Percentiles rank a stretch among this genome's conserved stretches.
phyloP scores from a whole-genome alignment of 2,888 invertebrate genomes.

The Cerceris ruficornis region DNA sequence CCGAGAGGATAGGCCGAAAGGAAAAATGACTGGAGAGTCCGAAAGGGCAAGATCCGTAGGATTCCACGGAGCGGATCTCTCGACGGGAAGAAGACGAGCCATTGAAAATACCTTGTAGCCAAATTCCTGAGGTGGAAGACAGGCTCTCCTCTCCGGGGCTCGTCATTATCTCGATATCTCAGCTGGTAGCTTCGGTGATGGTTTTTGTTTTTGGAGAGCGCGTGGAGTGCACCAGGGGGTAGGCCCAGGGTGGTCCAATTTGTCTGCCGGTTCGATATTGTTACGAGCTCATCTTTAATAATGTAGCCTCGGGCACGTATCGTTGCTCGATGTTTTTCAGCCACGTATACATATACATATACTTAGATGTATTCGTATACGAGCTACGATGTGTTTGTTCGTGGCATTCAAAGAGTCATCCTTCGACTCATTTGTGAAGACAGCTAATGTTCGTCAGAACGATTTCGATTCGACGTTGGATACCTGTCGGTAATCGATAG shows the following conservation, averaged over 20 bases:
- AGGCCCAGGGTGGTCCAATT: constrained; percentile 81
- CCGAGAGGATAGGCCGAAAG: too few species aligned
- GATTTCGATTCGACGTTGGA: background rate
- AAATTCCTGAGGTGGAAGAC: constrained; percentile 58
- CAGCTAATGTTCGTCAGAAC: background rate
- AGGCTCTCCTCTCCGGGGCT: constrained; percentile 44
- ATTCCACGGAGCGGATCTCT: background rate
- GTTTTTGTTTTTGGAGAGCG: constrained; percentile 69
- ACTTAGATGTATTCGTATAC: too few species aligned
- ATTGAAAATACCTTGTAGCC: constrained; percentile 43
- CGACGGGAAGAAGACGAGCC: constrained; percentile 3
- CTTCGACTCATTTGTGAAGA: background rate
- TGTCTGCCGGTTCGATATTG: constrained; percentile 80
- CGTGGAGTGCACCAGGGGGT: constrained; percentile 71
- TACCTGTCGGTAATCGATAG: too few species aligned
- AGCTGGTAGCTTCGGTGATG: constrained; percentile 65
- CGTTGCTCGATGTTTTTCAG: constrained; percentile 33
- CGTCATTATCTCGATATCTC: constrained; percentile 70
- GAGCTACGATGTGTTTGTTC: background rate
- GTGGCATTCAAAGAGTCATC: background rate
- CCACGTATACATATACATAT: constrained; percentile 9
- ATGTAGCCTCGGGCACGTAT: constrained; percentile 63
- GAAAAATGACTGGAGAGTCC: too few species aligned
- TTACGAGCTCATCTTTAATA: constrained; percentile 81
- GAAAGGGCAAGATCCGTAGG: background rate